phyloP scores from a whole-genome alignment of 2,113 vertebrate genomes.

The Poicephalus gulielmi region DNA sequence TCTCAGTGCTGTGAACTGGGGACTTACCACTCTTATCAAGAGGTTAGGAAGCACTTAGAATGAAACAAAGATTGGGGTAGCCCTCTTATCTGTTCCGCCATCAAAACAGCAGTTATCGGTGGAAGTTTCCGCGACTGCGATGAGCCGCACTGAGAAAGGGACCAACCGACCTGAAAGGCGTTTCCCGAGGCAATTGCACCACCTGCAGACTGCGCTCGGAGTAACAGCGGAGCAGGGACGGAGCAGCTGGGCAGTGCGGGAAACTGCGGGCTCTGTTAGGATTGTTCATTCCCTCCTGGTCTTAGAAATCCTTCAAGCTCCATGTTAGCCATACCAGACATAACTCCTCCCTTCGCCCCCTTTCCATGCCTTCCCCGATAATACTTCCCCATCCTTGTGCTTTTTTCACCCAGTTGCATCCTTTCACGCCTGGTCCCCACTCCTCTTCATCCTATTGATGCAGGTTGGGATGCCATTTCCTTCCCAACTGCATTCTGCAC shows the following conservation, averaged over 20 bases:
- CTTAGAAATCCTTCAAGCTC: background rate
- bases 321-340: rapidly evolving
- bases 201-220: background rate
- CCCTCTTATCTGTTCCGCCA: background rate
- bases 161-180: rapidly evolving
- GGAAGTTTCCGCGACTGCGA: rapidly evolving
- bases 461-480: rapidly evolving
- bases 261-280: rapidly evolving
- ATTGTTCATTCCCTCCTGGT: rapidly evolving
- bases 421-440: rapidly evolving
- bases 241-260: background rate
- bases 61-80: background rate
- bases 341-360: rapidly evolving
- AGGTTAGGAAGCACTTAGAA: background rate
- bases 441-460: no score
- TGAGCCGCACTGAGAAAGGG: rapidly evolving
- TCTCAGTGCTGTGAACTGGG: rapidly evolving
- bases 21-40: background rate
- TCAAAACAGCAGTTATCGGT: rapidly evolving
- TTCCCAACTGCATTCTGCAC: background rate
- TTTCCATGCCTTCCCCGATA: background rate
- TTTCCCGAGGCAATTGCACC: background rate
- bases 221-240: background rate
- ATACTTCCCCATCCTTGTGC: rapidly evolving
- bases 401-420: background rate